phyloP scores from a whole-genome alignment of 2,113 vertebrate species.

The Hiodon tergisus region DNA sequence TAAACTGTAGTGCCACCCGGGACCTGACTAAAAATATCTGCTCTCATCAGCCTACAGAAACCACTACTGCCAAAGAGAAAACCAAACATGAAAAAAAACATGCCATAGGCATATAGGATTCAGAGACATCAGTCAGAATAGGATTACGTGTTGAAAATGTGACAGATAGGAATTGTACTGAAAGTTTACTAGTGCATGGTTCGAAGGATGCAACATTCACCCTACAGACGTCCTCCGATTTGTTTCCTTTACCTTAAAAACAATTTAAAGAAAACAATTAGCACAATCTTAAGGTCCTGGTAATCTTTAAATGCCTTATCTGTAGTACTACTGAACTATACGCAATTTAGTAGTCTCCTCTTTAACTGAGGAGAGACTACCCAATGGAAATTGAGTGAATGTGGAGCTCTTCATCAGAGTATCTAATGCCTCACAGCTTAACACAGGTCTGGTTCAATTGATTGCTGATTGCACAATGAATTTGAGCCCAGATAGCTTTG shows the following conservation, averaged over 20 bases:
- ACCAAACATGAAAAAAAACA: conserved; percentile 52
- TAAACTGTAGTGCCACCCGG: conserved; percentile 66
- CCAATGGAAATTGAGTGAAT: conserved; percentile 39
- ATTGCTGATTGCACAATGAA: neutral
- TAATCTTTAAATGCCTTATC: conserved; percentile 79
- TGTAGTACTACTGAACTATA: conserved; percentile 68
- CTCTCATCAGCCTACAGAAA: conserved; percentile 70
- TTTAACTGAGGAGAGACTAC: conserved; percentile 47
- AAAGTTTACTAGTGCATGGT: conserved; percentile 66
- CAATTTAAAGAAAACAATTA: conserved; percentile 64
- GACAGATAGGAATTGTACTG: conserved; percentile 59
- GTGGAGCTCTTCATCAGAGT: conserved; percentile 30
- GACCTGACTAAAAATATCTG: conserved; percentile 56
- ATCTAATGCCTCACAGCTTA: neutral
- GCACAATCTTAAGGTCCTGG: conserved; percentile 60
- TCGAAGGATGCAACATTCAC: conserved; percentile 50
- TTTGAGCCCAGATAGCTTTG: neutral
- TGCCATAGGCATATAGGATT: conserved; percentile 40
- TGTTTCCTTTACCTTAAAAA: conserved; percentile 1
- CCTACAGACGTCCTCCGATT: conserved; percentile 23
- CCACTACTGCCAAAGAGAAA: conserved; percentile 72
- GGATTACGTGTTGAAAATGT: conserved; percentile 31
- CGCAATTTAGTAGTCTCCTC: conserved; percentile 56
- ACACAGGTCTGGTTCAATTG: neutral
- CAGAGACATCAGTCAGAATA: conserved; percentile 10